Conservation (phyloP, 2,113 vertebrate genomes). For the Arenaria interpres region DNA sequence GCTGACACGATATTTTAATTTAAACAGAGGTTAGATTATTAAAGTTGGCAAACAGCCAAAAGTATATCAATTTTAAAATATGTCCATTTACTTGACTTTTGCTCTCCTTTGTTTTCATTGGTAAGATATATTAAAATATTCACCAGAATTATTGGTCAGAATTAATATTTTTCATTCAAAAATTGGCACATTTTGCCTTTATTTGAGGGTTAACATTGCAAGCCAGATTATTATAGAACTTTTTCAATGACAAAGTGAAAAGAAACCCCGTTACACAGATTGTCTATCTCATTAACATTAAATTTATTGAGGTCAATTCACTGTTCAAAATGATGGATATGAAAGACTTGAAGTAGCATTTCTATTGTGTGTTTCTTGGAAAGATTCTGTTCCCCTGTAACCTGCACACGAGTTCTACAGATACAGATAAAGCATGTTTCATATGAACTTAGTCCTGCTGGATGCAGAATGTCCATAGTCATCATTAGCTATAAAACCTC, state of each 20-base stretch:
- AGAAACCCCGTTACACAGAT: background rate
- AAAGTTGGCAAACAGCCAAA: constrained; percentile 33
- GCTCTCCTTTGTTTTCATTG: background rate
- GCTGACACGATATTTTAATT: constrained; percentile 53
- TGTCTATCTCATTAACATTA: background rate
- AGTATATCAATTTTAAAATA: constrained; percentile 12
- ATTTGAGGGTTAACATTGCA: background rate
- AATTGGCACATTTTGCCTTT: background rate
- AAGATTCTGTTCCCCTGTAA: background rate
- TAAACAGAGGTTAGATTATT: constrained; percentile 54
- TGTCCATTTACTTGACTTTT: constrained; percentile 18
- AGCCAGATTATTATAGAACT: background rate
- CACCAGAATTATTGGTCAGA: background rate
- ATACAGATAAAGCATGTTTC: background rate
- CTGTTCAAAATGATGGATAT: background rate
- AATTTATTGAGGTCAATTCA: background rate
- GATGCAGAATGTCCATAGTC: background rate
- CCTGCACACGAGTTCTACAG: background rate
- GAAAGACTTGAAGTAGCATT: background rate
- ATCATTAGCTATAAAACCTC: background rate
- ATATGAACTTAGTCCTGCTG: background rate
- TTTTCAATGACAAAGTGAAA: background rate
- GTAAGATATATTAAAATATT: background rate
- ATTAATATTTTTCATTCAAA: background rate
- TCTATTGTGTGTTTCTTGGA: background rate